Evolutionary conservation across 92 coral and sea anemone species (phyloP).

Genomic region (Palythoa heliodiscus): DNA sequence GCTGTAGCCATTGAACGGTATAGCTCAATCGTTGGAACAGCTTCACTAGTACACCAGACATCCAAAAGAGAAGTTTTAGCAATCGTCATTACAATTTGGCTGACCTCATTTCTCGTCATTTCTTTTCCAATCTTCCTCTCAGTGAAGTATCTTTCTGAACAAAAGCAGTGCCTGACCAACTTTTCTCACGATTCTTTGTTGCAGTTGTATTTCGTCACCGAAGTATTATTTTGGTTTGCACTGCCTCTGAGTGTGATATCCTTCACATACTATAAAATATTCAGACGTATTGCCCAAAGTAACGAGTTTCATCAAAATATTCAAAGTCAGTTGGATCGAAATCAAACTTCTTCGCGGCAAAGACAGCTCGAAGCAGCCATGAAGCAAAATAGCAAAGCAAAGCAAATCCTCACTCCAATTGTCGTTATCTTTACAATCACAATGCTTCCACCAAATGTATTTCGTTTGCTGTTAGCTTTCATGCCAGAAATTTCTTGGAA

Average conservation of each 20-base stretch:
- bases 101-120: slow-evolving; percentile 23
- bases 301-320: slow-evolving; percentile 27
- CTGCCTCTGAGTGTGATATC: slow-evolving; percentile 37
- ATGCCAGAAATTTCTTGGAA: background rate
- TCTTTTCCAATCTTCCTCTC: slow-evolving; percentile 5
- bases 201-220: slow-evolving; percentile 7
- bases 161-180: background rate
- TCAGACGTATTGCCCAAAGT: slow-evolving; percentile 31
- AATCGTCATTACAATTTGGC: background rate
- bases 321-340: slow-evolving; percentile 1
- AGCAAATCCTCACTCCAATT: slow-evolving; percentile 33
- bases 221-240: slow-evolving; percentile 40
- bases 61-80: background rate
- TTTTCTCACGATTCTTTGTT: background rate
- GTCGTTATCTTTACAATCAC: background rate
- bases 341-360: background rate
- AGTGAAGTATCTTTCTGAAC: background rate
- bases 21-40: slow-evolving; percentile 11
- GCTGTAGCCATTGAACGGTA: slow-evolving; percentile 25
- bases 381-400: slow-evolving; percentile 31
- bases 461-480: slow-evolving; percentile 17
- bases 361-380: slow-evolving; percentile 3
- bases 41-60: slow-evolving; percentile 14
- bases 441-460: slow-evolving; percentile 25
- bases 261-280: slow-evolving; percentile 36